Evolutionary conservation across 1,140 invertebrate genomes (phyloP), one percentile per base, ranked within the genome.

Genomic region (Yoshiicerus persimilis): DNA sequence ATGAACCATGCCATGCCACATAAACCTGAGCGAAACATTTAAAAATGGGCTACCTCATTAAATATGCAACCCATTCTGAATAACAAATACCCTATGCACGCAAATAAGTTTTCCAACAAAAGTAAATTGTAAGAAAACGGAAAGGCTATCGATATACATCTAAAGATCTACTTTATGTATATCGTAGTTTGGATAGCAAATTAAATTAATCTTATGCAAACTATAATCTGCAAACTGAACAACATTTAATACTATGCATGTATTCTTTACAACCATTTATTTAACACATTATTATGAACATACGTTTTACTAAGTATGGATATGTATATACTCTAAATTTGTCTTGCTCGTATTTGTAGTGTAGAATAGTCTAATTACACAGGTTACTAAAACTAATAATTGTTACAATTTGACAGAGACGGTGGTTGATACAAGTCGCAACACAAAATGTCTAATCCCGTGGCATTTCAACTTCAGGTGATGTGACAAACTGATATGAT

Each of bases 331-430:
- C n/a, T 56, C 16, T n/a, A n/a, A n/a, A n/a, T n/a, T n/a, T n/a
- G n/a, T 30, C 8, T 25, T 66, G 27, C 11, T 16, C 23, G 4
- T 30, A 30, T 70, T n/a, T 30, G 64, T 70, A 56, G 64, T 30
- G 64, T 70, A 56, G 47, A 56, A 4, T 56, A 56, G 41, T 47
- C 5, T 20, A 47, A 20, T 56, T 6, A 4, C 66, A 70, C 30
- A 30, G 30, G 75, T 25, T 38, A 80, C 75, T 80, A 80, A 80
- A 80, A 80, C 30, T 36, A 80, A 80, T 80, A 80, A 80, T 80
- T 80, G 34, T 80, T 80, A 80, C 75, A 80, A 27, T 80, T 80
- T 80, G 75, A 80, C 75, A 80, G 75, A 80, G 75, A 80, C 75
- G 75, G 75, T 34, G 75, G 75, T 38, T n/a, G 75, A 80, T 9